Conservation (phyloP, 1,140 invertebrate genomes). For the Chelonus insularis region DNA sequence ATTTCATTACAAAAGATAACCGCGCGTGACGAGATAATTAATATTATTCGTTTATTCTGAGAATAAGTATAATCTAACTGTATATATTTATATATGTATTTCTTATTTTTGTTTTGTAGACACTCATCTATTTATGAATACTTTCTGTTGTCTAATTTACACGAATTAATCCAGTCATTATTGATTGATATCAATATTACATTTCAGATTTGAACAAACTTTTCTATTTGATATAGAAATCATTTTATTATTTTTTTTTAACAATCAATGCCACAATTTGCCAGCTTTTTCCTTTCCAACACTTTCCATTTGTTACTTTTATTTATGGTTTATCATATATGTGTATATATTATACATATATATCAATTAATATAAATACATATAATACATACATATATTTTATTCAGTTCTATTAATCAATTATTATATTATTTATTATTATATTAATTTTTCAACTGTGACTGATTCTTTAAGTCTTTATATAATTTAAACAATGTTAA, state of each 20-base stretch:
- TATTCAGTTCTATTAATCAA: not conserved
- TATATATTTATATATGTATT: constrained; percentile 26
- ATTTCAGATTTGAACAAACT: too few species aligned
- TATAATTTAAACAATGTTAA: constrained; percentile 47
- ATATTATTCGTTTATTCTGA: constrained; percentile 29
- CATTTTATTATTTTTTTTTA: constrained; percentile 40
- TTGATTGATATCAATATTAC: constrained; percentile 38
- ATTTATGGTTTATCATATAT: too few species aligned
- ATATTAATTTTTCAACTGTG: not conserved
- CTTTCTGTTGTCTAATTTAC: constrained; percentile 57
- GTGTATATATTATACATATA: too few species aligned
- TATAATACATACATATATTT: too few species aligned
- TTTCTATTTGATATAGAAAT: too few species aligned
- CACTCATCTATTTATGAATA: constrained; percentile 47
- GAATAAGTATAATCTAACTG: constrained; percentile 28
- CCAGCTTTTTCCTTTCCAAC: too few species aligned
- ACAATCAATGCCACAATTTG: too few species aligned
- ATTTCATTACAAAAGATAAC: too few species aligned
- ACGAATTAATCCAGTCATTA: constrained; percentile 35
- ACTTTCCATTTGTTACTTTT: too few species aligned
- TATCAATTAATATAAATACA: too few species aligned
- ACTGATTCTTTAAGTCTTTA: constrained; percentile 18
- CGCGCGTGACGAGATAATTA: constrained; percentile 29
- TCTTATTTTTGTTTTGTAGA: constrained; percentile 31
- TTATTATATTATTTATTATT: not conserved